phyloP scores from a whole-genome alignment of 2,113 vertebrate species.

The Menura novaehollandiae region DNA sequence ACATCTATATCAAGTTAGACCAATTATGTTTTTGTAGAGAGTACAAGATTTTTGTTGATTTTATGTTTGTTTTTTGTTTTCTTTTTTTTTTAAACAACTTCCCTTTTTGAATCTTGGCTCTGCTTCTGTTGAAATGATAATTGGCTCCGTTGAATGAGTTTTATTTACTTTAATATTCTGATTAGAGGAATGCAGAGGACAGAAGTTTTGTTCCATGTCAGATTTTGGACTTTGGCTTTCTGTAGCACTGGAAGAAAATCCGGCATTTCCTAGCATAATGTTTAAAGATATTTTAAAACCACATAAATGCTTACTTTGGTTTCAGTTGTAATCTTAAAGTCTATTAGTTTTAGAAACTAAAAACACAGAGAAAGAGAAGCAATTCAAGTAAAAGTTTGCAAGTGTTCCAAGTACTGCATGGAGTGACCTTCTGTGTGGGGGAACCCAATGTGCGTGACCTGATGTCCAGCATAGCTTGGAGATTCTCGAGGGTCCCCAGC shows the following conservation, averaged over 20 bases:
- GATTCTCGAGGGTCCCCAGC: not conserved
- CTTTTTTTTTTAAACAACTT: not conserved
- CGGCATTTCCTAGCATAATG: not conserved
- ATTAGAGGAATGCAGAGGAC: not conserved
- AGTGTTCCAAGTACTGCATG: not conserved
- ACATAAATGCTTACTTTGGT: not conserved
- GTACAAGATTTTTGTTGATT: slow-evolving; percentile 11
- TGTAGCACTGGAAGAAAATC: not conserved
- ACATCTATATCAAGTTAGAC: slow-evolving; percentile 1
- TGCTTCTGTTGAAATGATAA: not conserved
- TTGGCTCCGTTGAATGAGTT: not conserved
- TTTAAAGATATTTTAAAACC: not conserved
- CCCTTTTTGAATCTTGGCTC: not conserved
- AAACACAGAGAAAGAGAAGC: not conserved
- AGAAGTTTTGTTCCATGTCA: not conserved
- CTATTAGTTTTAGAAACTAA: not conserved
- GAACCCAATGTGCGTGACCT: accelerated
- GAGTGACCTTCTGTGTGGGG: accelerated
- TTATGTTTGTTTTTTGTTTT: not conserved
- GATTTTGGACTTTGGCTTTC: not conserved
- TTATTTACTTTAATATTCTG: not conserved
- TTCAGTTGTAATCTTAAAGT: not conserved
- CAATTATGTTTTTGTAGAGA: slow-evolving; percentile 39
- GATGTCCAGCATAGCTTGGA: accelerated
- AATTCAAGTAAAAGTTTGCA: not conserved